Conservation (phyloP, 2,888 invertebrate species). For the Horisme vitalbata region DNA sequence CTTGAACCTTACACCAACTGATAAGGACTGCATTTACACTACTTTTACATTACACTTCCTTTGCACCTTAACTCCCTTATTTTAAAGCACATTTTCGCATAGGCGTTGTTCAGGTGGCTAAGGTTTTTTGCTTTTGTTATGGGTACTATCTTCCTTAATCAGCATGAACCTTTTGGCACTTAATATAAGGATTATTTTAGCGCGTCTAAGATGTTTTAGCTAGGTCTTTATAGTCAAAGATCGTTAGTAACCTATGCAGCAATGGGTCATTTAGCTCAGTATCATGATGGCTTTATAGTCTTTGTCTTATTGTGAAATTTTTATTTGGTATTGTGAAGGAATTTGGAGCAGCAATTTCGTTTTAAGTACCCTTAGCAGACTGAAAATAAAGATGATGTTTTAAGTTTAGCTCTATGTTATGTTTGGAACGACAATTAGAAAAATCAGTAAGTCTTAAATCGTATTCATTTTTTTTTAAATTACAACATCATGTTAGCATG, state of each 20-base stretch:
- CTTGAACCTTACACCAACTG: constrained; percentile 50
- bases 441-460: too few species aligned
- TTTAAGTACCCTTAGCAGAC: too few species aligned
- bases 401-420: too few species aligned
- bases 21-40: constrained; percentile 50
- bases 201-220: not conserved
- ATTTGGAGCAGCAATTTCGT: too few species aligned
- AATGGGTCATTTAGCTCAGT: constrained; percentile 35
- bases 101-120: not conserved
- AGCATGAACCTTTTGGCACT: not conserved
- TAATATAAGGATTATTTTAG: not conserved
- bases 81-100: constrained; percentile 33
- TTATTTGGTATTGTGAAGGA: too few species aligned
- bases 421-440: too few species aligned
- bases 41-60: constrained; percentile 20
- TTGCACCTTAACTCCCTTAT: constrained; percentile 31
- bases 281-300: constrained; percentile 38
- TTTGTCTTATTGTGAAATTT: too few species aligned
- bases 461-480: too few species aligned
- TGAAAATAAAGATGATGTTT: too few species aligned
- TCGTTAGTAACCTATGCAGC: constrained; percentile 43
- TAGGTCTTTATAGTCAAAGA: constrained; percentile 24
- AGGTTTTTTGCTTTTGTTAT: constrained; percentile 2
- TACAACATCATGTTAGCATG: too few species aligned
- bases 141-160: not conserved